These are phyloP conservation scores for Parus major DNA, from an alignment of 2,113 vertebrate genomes.

Conservation along the genomic window DNA sequence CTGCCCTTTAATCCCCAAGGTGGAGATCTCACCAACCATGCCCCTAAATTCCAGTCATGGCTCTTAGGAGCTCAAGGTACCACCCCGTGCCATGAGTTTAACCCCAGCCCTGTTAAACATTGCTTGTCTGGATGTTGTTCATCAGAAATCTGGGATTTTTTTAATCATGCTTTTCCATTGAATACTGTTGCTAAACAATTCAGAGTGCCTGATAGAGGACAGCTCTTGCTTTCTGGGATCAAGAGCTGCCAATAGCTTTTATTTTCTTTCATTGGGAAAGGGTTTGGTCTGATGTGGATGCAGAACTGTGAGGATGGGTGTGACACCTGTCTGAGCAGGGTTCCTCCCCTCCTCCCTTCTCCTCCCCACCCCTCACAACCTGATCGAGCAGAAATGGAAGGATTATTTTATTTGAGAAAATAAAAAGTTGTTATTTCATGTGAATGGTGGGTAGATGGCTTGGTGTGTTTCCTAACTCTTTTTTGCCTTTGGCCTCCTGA, in stretches of 20 bases:
- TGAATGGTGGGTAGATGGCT: background rate
- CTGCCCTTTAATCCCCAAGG: background rate
- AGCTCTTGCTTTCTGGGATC: conserved; percentile 28
- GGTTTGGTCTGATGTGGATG: background rate
- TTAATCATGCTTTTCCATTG: conserved; percentile 8
- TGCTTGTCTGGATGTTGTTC: conserved; percentile 10
- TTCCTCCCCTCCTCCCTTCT: background rate
- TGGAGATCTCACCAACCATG: background rate
- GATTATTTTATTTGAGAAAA: conserved; percentile 65
- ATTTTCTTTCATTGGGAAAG: conserved; percentile 22
- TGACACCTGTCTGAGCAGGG: conserved; percentile 1
- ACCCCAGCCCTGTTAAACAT: background rate
- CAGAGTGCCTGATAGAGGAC: conserved; percentile 52
- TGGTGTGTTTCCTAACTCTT: background rate
- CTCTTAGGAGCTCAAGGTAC: background rate
- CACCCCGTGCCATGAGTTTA: background rate
- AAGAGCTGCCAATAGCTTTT: conserved; percentile 54
- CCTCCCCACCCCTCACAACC: background rate
- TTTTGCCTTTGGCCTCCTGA: background rate
- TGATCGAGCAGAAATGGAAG: conserved; percentile 22
- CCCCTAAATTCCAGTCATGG: background rate
- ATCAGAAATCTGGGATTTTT: conserved; percentile 19
- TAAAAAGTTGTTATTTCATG: conserved; percentile 55
- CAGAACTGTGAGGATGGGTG: background rate
- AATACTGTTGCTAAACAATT: background rate